These are phyloP conservation scores for Poliocrania exsul DNA, from an alignment of 2,797 vertebrate species.

Conservation along the genomic window DNA sequence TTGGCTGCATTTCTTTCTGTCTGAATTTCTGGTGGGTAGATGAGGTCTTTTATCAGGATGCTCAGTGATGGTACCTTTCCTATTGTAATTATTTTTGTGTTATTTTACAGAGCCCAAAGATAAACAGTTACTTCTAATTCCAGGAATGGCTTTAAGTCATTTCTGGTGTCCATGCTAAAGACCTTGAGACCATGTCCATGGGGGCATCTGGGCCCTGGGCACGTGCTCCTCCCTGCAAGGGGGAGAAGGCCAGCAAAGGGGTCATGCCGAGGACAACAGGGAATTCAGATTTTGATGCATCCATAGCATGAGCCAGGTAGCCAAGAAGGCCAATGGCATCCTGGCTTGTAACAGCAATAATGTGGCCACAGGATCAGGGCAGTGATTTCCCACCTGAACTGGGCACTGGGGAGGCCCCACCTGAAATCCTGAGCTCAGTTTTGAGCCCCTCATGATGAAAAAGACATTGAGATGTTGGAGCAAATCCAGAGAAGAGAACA, in stretches of 20 bases:
- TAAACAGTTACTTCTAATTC: background rate
- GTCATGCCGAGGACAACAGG: fast-evolving
- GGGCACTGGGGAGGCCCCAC: background rate
- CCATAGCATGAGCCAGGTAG: background rate
- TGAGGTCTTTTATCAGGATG: background rate
- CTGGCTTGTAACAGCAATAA: background rate
- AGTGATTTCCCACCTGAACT: background rate
- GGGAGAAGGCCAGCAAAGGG: background rate
- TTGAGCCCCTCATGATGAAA: background rate
- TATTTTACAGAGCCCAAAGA: background rate
- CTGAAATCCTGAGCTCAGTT: background rate
- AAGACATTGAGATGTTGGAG: background rate
- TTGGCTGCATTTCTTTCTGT: background rate
- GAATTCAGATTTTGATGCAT: background rate
- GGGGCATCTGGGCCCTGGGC: background rate
- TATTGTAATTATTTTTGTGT: background rate
- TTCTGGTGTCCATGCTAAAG: fast-evolving
- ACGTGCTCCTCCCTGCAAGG: background rate
- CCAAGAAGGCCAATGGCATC: background rate
- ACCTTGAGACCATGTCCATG: background rate
- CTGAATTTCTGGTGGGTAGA: background rate
- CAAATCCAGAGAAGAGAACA: background rate
- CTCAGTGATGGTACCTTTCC: background rate
- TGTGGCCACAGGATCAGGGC: background rate
- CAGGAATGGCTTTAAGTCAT: background rate